Evolutionary conservation across 2,797 vertebrate genomes (phyloP).

Genomic region (Sphaeramia orbicularis): DNA sequence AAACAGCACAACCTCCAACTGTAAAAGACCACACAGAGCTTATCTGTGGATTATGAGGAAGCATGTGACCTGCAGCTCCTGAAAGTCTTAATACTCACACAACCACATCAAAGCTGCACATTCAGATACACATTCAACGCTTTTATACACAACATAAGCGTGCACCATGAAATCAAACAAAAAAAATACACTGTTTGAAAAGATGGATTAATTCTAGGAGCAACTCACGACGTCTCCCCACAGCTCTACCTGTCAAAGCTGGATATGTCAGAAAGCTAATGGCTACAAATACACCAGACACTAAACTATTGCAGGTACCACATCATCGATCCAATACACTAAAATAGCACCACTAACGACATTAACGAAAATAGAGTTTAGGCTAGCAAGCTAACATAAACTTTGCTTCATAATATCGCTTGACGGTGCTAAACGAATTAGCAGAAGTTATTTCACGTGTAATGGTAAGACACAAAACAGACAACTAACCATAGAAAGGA

Average conservation of each 20-base stretch:
- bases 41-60: slow-evolving; percentile 76
- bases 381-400: not conserved
- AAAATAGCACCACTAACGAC: not conserved
- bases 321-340: not conserved
- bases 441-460: not conserved
- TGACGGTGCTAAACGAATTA: slow-evolving; percentile 6
- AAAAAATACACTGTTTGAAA: not conserved
- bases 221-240: not conserved
- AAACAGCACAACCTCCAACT: slow-evolving; percentile 10
- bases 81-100: slow-evolving; percentile 38
- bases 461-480: accelerated
- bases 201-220: not conserved
- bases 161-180: not conserved
- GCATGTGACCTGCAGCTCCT: slow-evolving; percentile 72
- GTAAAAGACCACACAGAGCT: slow-evolving; percentile 62
- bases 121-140: not conserved
- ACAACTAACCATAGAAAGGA: accelerated
- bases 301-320: too few relatives aligned
- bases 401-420: not conserved
- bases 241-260: slow-evolving; percentile 34
- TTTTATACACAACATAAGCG: not conserved
- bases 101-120: slow-evolving; percentile 2
- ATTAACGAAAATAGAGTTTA: not conserved
- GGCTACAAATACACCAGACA: not conserved
- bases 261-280: slow-evolving; percentile 10